Percentiles rank a stretch among this genome's conserved stretches.
phyloP scores from a whole-genome alignment of 2,888 invertebrate species.

The Scaptomyza cyrtandrae region DNA sequence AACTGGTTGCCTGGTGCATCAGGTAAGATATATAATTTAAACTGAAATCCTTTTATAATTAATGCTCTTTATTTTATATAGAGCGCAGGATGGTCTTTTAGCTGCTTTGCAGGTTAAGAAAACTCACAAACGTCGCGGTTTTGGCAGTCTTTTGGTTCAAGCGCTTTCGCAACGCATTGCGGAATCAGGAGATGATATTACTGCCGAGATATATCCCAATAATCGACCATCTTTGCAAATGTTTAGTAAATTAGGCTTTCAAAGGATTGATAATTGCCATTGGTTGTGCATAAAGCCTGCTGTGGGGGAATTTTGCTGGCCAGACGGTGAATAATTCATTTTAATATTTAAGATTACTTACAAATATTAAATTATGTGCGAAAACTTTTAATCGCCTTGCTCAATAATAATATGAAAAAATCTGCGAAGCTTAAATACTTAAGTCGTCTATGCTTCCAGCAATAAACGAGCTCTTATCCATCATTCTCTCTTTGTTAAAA shows the following conservation, averaged over 20 bases:
- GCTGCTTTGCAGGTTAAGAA: conserved; percentile 48
- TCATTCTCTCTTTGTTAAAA: background rate
- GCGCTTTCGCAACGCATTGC: conserved; percentile 43
- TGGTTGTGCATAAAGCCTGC: conserved; percentile 50
- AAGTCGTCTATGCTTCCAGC: no score
- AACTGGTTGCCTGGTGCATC: conserved; percentile 83
- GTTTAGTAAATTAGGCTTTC: conserved; percentile 55
- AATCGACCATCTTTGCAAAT: conserved; percentile 39
- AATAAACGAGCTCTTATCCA: background rate
- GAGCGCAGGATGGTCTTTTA: conserved; percentile 57
- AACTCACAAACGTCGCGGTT: conserved; percentile 42
- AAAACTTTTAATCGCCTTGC: no score
- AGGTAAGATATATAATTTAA: conserved; percentile 54
- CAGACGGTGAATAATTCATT: conserved; percentile 35
- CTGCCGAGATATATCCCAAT: conserved; percentile 30
- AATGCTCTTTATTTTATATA: background rate
- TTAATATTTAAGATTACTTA: no score
- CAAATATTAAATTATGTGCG: no score
- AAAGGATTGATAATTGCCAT: conserved; percentile 30
- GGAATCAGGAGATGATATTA: conserved; percentile 48
- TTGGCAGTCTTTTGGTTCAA: conserved; percentile 50
- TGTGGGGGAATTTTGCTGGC: conserved; percentile 38
- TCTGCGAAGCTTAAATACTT: no score
- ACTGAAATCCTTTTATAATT: no score
- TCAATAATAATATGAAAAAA: no score